Evolutionary conservation across 2,888 invertebrate species (phyloP).

Genomic region (Gymnoscelis rufifasciata): DNA sequence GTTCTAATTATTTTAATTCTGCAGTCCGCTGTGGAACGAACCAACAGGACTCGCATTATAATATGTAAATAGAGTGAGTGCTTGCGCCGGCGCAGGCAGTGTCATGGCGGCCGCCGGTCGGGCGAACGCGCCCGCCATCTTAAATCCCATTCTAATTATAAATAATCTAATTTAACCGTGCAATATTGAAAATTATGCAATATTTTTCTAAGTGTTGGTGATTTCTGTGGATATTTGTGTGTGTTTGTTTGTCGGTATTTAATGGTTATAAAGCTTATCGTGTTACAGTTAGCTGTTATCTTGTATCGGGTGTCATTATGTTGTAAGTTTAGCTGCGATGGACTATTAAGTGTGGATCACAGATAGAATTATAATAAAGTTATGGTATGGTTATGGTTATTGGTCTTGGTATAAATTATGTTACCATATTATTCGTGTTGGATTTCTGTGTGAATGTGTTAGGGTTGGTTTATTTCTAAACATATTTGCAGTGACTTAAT

Average conservation of each 20-base stretch:
- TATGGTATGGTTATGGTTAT: too few relatives aligned
- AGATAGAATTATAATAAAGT: too few relatives aligned
- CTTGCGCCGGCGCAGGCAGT: slow-evolving; percentile 58
- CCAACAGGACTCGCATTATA: slow-evolving; percentile 56
- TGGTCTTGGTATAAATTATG: too few relatives aligned
- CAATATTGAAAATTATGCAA: slow-evolving; percentile 15
- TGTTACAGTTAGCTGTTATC: slow-evolving; percentile 41
- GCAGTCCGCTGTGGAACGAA: slow-evolving; percentile 5
- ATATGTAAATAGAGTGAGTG: slow-evolving; percentile 51
- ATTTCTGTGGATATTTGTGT: slow-evolving; percentile 16
- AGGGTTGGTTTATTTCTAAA: too few relatives aligned
- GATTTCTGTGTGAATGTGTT: too few relatives aligned
- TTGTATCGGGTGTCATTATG: slow-evolving; percentile 27
- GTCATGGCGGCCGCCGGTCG: slow-evolving; percentile 63
- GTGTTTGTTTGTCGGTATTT: slow-evolving; percentile 38
- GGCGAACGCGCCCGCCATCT: slow-evolving; percentile 55
- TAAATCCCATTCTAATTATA: slow-evolving; percentile 17
- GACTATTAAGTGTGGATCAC: slow-evolving; percentile 6
- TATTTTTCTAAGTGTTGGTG: slow-evolving; percentile 7
- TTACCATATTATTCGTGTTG: too few relatives aligned
- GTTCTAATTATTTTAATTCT: neutral
- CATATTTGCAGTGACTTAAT: too few relatives aligned
- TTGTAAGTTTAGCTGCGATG: slow-evolving; percentile 26
- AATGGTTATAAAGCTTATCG: slow-evolving; percentile 48
- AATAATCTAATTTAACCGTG: slow-evolving; percentile 15